Base-by-base conservation (phyloP, 2,888 invertebrate genomes). In the Lissocephala sabroskyi region DNA sequence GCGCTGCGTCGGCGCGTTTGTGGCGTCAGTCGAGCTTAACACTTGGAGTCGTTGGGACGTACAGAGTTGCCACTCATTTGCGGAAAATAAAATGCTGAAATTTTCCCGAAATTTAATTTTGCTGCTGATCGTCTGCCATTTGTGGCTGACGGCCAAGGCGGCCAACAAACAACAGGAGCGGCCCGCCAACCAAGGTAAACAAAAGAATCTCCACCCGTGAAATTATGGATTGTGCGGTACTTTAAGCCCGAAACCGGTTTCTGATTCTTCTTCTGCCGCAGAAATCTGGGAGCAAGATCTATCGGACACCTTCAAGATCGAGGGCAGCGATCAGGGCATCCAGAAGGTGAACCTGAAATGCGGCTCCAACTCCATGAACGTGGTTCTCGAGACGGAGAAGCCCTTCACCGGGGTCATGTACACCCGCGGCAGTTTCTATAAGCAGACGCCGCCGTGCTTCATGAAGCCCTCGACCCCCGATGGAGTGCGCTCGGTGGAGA, bases 331-430 rank as follows among this genome's bases (percentile, higher is more conserved):
- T 29, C 85, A 86, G 39, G 88, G 88, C 1, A 87, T 88, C 63
- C 86, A 87, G 67, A 86, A 84, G 59, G 88, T 89, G 0, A 86
- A 86, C 57, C 80, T 89, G 11, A 86, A 86, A 64, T 89, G 89
- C 56, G 87, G 86, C 1, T 86, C 87, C 1, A 86, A 88, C 56
- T 86, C 86, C 1, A 89, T 89, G 88, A 82, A 85, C 49, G 82
- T 87, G 2, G 78, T 84, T 57, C 62, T 87, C 14, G 85, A 85
- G 74, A 88, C 87, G 1, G 86, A 87, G 40, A 85, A 87, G 37
- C 87, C 88, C 35, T 89, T 89, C 63, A 84, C 84, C 1, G 89
- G 89, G 1, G 88, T 89, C 0, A 87, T 89, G 81, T 89, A 89
- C 60, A 89, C 89, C 0, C 84, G 88, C 41, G 89, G 89, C 26